phyloP scores from a whole-genome alignment of 2,888 invertebrate genomes.

The Volucella zonaria region DNA sequence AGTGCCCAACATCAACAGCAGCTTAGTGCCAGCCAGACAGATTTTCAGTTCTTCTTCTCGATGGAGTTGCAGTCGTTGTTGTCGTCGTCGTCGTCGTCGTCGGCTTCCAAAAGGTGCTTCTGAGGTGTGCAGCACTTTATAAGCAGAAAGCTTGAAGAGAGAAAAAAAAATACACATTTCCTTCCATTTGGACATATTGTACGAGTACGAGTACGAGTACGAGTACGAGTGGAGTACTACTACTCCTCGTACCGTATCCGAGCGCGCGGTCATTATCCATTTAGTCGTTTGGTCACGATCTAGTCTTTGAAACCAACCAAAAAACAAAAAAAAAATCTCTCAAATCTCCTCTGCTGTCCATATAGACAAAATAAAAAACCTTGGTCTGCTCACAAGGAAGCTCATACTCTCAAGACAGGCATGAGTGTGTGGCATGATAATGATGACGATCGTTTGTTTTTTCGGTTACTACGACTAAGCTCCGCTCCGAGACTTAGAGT shows the following conservation, averaged over 20 bases:
- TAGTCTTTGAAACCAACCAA: constrained; percentile 71
- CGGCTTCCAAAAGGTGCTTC: constrained; percentile 69
- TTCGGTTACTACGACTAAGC: constrained; percentile 41
- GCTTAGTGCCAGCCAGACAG: constrained; percentile 48
- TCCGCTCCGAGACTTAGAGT: constrained; percentile 25
- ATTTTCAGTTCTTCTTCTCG: constrained; percentile 44
- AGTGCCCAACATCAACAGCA: constrained; percentile 45
- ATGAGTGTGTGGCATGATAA: constrained; percentile 73
- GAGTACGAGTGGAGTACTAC: constrained; percentile 44
- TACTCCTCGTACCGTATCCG: constrained; percentile 55
- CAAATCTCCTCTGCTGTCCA: constrained; percentile 53
- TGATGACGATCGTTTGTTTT: constrained; percentile 71
- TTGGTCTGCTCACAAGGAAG: constrained; percentile 52
- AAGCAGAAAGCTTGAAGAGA: constrained; percentile 22
- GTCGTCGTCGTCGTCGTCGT: constrained; percentile 24
- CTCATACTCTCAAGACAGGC: constrained; percentile 47
- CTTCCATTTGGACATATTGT: constrained; percentile 73
- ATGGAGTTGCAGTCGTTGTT: constrained; percentile 11
- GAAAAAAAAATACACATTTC: constrained; percentile 34
- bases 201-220: constrained; percentile 34
- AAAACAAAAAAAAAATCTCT: constrained; percentile 41
- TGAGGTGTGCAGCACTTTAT: constrained; percentile 73
- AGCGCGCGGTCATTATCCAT: constrained; percentile 82
- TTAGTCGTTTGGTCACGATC: constrained; percentile 83
- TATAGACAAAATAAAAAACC: constrained; percentile 21